Conservation (phyloP, 2,797 vertebrate genomes). For the Heterohyrax brucei region DNA sequence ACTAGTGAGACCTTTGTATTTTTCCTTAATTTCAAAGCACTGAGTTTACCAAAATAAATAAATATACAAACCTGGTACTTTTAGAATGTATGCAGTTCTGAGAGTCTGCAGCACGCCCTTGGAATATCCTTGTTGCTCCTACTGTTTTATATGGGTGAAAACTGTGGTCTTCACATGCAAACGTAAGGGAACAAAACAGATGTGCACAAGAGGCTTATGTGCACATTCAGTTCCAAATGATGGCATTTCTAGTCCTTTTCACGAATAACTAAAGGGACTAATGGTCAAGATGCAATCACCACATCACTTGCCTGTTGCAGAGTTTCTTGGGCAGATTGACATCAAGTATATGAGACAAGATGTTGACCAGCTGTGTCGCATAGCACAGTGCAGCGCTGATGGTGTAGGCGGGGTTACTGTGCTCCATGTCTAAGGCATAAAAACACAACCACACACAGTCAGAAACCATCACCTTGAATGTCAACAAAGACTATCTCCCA, state of each 20-base stretch:
- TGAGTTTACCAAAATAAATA: background rate
- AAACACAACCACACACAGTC: background rate
- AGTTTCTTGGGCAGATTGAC: constrained; percentile 98
- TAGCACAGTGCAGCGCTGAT: constrained; percentile 98
- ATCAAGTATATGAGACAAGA: constrained; percentile 97
- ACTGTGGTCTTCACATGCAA: background rate
- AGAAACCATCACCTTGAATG: background rate
- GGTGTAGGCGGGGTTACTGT: constrained; percentile 97
- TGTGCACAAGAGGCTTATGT: background rate
- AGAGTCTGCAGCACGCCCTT: background rate
- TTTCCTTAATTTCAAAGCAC: background rate
- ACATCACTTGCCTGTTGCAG: constrained; percentile 95
- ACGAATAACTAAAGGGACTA: background rate
- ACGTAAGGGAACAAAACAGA: background rate
- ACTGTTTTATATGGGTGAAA: background rate
- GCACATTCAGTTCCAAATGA: too few relatives aligned
- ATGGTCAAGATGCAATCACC: background rate
- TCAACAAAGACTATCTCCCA: background rate
- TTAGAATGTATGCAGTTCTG: constrained; percentile 10
- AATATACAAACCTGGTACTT: background rate
- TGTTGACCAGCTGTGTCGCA: constrained; percentile 96
- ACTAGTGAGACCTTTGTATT: background rate
- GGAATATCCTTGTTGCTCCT: background rate
- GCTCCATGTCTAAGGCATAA: constrained; percentile 94
- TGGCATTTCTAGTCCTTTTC: too few relatives aligned